Conservation (phyloP, 1,140 invertebrate genomes). For the Grapholita molesta region DNA sequence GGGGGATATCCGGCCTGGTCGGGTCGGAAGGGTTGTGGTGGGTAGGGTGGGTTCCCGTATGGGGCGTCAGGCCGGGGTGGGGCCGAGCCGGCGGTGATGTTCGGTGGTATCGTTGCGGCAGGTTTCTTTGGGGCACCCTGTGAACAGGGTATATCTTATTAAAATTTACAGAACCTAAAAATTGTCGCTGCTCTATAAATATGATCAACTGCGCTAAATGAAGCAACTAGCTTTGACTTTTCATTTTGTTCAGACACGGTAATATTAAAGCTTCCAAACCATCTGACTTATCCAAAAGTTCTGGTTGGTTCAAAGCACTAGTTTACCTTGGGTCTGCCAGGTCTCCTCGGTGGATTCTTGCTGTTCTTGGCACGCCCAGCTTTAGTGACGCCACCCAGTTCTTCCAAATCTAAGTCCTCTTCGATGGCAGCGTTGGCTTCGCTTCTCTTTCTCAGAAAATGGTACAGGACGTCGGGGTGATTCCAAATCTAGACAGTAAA, state of each 20-base stretch:
- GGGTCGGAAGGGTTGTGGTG: slow-evolving; percentile 41
- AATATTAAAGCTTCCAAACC: no score
- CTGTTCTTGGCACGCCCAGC: slow-evolving; percentile 51
- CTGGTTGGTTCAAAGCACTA: no score
- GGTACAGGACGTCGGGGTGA: slow-evolving; percentile 97
- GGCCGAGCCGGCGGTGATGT: slow-evolving; percentile 60
- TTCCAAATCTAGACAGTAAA: slow-evolving; percentile 95
- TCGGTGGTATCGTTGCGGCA: slow-evolving; percentile 83
- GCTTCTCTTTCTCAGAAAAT: slow-evolving; percentile 91
- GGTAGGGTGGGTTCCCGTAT: slow-evolving; percentile 38
- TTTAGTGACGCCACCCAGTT: slow-evolving; percentile 73
- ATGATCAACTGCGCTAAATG: no score
- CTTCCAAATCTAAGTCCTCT: slow-evolving; percentile 92
- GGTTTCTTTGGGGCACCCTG: slow-evolving; percentile 78
- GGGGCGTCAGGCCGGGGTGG: slow-evolving; percentile 42
- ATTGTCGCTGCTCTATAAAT: no score
- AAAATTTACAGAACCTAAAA: no score
- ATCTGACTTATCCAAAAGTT: no score
- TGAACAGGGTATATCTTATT: slow-evolving; percentile 16
- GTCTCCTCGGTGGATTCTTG: slow-evolving; percentile 38
- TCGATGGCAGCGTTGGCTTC: slow-evolving; percentile 89
- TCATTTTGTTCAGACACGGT: no score
- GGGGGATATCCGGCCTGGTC: slow-evolving; percentile 49
- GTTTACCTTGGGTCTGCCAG: slow-evolving; percentile 53
- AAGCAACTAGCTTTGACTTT: no score